phyloP scores from a whole-genome alignment of 64 coral and sea anemone species.

The Actinia tenebrosa region DNA sequence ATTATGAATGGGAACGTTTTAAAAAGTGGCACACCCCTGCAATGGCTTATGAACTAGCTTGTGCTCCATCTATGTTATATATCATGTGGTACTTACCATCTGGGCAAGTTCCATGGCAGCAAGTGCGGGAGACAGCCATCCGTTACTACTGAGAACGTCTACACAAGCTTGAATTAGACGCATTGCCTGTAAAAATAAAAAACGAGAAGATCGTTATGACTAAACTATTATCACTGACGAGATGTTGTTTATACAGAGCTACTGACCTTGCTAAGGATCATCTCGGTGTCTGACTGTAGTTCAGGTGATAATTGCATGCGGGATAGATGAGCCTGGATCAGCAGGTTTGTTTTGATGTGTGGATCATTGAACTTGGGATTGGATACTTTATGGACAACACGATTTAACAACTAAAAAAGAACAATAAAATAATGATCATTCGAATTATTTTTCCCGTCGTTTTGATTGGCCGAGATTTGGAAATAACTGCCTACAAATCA shows the following conservation, averaged over 20 bases:
- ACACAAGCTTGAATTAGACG: slow-evolving; percentile 98
- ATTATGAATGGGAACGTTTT: no score
- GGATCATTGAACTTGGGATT: slow-evolving; percentile 96
- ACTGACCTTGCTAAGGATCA: slow-evolving; percentile 86
- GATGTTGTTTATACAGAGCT: not conserved
- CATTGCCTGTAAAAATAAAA: slow-evolving; percentile 62
- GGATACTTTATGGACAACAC: slow-evolving; percentile 81
- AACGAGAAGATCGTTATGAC: not conserved
- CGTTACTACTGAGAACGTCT: slow-evolving; percentile 97
- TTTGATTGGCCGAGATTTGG: no score
- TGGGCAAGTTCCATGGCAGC: slow-evolving; percentile 97
- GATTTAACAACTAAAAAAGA: slow-evolving; percentile 64
- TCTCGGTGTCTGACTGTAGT: slow-evolving; percentile 94
- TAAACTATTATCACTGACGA: not conserved
- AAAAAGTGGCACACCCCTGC: no score
- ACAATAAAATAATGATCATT: not conserved
- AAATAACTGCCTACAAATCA: no score
- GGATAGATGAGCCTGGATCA: slow-evolving; percentile 92
- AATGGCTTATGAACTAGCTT: not conserved
- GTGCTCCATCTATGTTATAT: not conserved
- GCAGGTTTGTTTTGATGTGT: slow-evolving; percentile 90
- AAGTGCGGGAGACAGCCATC: slow-evolving; percentile 92
- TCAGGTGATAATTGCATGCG: slow-evolving; percentile 94
- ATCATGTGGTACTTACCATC: slow-evolving; percentile 55
- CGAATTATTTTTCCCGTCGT: no score